phyloP scores from a whole-genome alignment of 2,888 invertebrate species.

The Glaucopsyche alexis region DNA sequence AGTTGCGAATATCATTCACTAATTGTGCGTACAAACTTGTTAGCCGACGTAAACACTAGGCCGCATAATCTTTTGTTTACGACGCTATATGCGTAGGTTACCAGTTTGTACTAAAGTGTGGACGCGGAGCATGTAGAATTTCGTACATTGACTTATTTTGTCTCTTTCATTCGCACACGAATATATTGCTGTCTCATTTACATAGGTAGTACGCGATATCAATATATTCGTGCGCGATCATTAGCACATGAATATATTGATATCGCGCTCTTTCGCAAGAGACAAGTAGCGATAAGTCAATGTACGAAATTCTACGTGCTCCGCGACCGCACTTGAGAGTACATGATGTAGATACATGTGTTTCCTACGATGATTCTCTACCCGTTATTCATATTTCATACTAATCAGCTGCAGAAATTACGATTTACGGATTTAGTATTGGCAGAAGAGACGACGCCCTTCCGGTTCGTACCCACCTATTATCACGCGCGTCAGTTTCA shows the following conservation, averaged over 20 bases:
- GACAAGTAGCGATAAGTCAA: too few relatives aligned
- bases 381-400: background rate
- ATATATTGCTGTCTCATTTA: too few relatives aligned
- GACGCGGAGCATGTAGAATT: too few relatives aligned
- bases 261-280: too few relatives aligned
- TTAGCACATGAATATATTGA: too few relatives aligned
- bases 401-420: background rate
- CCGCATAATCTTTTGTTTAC: constrained; percentile 6
- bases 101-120: background rate
- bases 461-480: constrained; percentile 7
- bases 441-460: background rate
- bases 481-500: constrained; percentile 18
- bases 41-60: background rate
- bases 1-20: constrained; percentile 10
- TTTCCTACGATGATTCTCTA: background rate
- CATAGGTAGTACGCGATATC: too few relatives aligned
- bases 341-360: background rate
- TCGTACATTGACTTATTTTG: too few relatives aligned
- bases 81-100: background rate
- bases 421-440: background rate
- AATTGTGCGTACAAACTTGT: constrained; percentile 1
- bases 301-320: too few relatives aligned
- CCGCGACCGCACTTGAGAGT: too few relatives aligned
- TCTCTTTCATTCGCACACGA: too few relatives aligned
- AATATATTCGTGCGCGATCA: too few relatives aligned